Conservation (phyloP, 2,113 vertebrate species). For the Salvator merianae region DNA sequence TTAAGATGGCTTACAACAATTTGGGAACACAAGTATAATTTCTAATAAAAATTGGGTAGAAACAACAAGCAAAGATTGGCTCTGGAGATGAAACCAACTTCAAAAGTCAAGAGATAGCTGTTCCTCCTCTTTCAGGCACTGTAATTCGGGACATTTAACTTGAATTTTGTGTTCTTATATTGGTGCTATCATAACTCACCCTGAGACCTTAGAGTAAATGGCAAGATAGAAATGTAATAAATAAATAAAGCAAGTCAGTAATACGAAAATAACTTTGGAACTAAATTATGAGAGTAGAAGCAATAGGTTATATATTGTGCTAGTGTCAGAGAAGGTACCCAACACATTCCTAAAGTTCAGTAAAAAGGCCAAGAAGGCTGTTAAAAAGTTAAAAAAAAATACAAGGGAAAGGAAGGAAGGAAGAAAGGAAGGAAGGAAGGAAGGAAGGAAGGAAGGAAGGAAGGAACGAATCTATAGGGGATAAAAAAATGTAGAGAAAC, state of each 20-base stretch:
- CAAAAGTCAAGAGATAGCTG: no score
- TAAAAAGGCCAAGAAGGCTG: not conserved
- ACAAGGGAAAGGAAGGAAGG: no score
- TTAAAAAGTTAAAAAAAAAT: not conserved
- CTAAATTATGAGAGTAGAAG: not conserved
- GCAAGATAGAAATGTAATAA: no score
- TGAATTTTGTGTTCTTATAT: no score
- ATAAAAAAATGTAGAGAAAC: not conserved
- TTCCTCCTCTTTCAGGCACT: not conserved
- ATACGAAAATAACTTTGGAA: not conserved
- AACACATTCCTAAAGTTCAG: not conserved
- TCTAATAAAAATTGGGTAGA: not conserved
- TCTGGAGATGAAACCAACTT: not conserved
- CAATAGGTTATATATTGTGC: not conserved
- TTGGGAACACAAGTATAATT: not conserved
- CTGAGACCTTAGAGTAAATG: no score
- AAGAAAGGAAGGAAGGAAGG: not conserved
- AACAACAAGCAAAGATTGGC: not conserved
- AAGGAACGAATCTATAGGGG: not conserved
- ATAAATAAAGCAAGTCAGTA: no score
- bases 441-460: not conserved
- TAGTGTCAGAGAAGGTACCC: not conserved
- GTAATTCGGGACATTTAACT: not conserved
- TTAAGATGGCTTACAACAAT: no score
- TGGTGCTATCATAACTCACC: no score